Evolutionary conservation across 2,888 invertebrate genomes (phyloP).

Genomic region (Ormyrus nitidulus): DNA sequence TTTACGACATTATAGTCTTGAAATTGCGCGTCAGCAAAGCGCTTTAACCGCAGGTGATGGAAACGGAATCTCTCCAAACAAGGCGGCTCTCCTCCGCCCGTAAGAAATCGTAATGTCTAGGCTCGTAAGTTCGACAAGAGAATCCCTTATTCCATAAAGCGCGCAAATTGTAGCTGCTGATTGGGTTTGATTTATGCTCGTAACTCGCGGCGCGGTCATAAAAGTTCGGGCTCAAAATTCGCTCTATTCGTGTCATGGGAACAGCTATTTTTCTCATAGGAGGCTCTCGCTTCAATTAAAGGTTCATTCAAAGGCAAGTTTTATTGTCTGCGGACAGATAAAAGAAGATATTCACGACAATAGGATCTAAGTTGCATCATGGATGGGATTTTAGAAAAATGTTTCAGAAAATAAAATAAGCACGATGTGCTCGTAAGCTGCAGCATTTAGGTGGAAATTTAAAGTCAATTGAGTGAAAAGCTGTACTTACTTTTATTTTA

Average conservation of each 20-base stretch:
- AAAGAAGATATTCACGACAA: too few relatives aligned
- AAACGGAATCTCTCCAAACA: constrained; percentile 44
- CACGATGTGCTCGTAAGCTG: background rate
- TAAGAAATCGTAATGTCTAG: constrained; percentile 18
- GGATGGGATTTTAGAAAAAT: background rate
- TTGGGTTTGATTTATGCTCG: constrained; percentile 42
- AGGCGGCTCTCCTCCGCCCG: background rate
- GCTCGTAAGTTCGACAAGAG: constrained; percentile 10
- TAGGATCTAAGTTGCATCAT: too few relatives aligned
- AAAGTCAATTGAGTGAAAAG: constrained; percentile 45
- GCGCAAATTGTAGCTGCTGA: constrained; percentile 24
- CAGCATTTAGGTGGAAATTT: constrained; percentile 46
- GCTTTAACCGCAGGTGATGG: constrained; percentile 33
- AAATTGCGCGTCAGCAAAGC: constrained; percentile 35
- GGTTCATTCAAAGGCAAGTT: too few relatives aligned
- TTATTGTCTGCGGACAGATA: too few relatives aligned
- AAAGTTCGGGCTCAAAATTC: constrained; percentile 40
- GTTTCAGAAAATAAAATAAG: background rate
- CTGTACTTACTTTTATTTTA: constrained; percentile 20
- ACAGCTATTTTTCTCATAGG: background rate
- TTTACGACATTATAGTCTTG: constrained; percentile 14
- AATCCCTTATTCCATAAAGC: constrained; percentile 11
- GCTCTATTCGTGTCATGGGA: background rate
- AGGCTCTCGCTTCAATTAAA: background rate
- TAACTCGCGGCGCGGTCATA: constrained; percentile 10